These are phyloP conservation scores for Monochamus saltuarius DNA, from an alignment of 1,140 invertebrate genomes.

Conservation along the genomic window DNA sequence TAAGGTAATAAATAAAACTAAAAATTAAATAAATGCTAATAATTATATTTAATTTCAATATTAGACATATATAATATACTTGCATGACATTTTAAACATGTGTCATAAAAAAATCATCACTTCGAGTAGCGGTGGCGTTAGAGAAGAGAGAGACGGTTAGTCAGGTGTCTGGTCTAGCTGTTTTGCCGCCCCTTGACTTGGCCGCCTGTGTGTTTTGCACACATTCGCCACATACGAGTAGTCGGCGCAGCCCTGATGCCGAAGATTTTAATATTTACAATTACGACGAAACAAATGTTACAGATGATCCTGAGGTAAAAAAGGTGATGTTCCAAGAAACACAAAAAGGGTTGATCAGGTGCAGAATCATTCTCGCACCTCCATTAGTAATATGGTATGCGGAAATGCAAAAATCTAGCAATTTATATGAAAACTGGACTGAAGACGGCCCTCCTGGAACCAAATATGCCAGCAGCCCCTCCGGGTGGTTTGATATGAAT, in stretches of 20 bases:
- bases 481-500: slow-evolving; percentile 44
- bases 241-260: not conserved
- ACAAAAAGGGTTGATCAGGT: slow-evolving; percentile 23
- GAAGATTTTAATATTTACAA: slow-evolving; percentile 20
- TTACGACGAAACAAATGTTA: slow-evolving; percentile 28
- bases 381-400: slow-evolving; percentile 37
- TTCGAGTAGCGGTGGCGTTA: too few relatives aligned
- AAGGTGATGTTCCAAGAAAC: slow-evolving; percentile 23
- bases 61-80: too few relatives aligned
- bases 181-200: too few relatives aligned
- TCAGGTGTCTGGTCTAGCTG: too few relatives aligned
- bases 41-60: too few relatives aligned
- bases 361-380: slow-evolving; percentile 21
- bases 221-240: too few relatives aligned
- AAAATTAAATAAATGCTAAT: too few relatives aligned
- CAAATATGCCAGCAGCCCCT: slow-evolving; percentile 30
- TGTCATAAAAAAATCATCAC: too few relatives aligned
- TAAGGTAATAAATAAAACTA: too few relatives aligned
- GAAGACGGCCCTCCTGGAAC: slow-evolving; percentile 25
- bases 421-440: slow-evolving; percentile 32
- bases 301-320: slow-evolving; percentile 24
- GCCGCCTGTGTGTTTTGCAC: too few relatives aligned
- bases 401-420: slow-evolving; percentile 28
- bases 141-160: too few relatives aligned
- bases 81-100: too few relatives aligned